Evolutionary conservation across 2,888 invertebrate species (phyloP).

Genomic region (Tanypteryx hageni): DNA sequence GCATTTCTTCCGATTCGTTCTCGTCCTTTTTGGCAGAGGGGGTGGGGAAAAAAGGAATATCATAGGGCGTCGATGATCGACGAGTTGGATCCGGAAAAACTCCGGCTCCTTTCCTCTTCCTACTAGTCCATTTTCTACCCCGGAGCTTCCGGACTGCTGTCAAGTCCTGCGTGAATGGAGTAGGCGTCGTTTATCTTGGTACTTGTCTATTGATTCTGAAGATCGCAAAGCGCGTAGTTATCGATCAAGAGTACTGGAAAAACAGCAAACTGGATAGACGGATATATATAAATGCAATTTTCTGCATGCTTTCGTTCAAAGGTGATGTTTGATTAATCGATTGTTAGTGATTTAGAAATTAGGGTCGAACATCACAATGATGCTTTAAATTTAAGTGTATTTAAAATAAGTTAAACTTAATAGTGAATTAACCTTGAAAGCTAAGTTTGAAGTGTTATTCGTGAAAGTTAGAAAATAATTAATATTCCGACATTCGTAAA

Average conservation of each 20-base stretch:
- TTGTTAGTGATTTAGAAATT: too few species aligned
- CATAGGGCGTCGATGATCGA: constrained; percentile 56
- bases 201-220: not conserved
- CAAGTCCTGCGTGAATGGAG: constrained; percentile 30
- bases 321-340: not conserved
- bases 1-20: constrained; percentile 37
- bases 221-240: not conserved
- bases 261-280: not conserved
- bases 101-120: not conserved
- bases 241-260: not conserved
- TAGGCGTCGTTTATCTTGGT: constrained; percentile 50
- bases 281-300: not conserved
- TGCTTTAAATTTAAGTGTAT: too few species aligned
- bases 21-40: not conserved
- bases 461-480: too few species aligned
- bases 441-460: too few species aligned
- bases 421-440: too few species aligned
- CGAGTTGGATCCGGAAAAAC: constrained; percentile 23
- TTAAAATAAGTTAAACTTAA: too few species aligned
- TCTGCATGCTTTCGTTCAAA: not conserved
- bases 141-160: constrained; percentile 40
- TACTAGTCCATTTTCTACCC: constrained; percentile 29
- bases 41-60: not conserved
- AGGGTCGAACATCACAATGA: too few species aligned
- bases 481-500: too few species aligned